Base-by-base conservation (phyloP, 2,888 invertebrate genomes). In the Morinoia aosen region DNA sequence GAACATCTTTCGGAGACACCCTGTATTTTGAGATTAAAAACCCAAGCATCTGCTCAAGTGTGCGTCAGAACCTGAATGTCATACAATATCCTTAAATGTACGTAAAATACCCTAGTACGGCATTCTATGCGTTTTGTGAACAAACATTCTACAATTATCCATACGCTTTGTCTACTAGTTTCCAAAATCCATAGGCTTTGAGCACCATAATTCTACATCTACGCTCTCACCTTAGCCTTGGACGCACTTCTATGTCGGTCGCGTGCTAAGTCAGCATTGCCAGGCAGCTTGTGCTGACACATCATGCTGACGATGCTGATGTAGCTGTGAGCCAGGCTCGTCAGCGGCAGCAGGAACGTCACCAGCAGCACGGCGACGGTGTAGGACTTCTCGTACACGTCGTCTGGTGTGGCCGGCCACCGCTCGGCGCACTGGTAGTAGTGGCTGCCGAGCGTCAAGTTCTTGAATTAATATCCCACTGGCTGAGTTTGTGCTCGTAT, bases 281-380 rank as follows among this genome's bases (percentile, higher is more conserved):
- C 97, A 0, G 97, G 97, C 0, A 97, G 97, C 11, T 97, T 97
- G 76, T 97, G 97, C 93, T 97, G 97, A 97, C 97, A 97, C 96
- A 97, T 97, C 95, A 97, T 97, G 96, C 97, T 97, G 40, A 97
- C 97, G 19, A 97, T 97, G 95, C 97, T 97, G 90, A 97, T 97
- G 97, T 97, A 97, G 25, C 97, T 97, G 96, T 97, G 97, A 0
- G 97, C 97, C 88, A 97, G 97, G 25, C 97, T 97, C 33, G 97
- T 91, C 95, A 97, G 97, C 0, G 97, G 97, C 11, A 97, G 96
- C 25, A 97, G 97, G 96, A 97, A 97, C 39, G 97, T 97, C 95
- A 97, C 96, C 4, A 97, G 95, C 95, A 97, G 97, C 39, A 97
- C 97, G 96, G 97, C 96, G 19, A 97, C 96, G 0, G 97, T 97